A percentile compares a stretch with the other conserved stretches of the same genome.
phyloP scores from a whole-genome alignment of 2,888 invertebrate species.

The Melangyna quadrimaculata region DNA sequence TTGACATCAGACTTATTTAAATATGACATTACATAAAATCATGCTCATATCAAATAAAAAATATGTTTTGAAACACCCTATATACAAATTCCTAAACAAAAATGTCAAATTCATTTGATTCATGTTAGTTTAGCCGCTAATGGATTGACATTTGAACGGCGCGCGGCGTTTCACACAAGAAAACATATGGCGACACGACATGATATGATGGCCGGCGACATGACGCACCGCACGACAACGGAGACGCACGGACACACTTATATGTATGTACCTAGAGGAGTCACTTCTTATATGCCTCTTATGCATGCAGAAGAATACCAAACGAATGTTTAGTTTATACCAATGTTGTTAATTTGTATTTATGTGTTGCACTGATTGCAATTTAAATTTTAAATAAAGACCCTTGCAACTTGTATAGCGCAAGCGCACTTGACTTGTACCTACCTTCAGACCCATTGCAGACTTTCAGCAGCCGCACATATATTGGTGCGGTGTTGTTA shows the following conservation, averaged over 20 bases:
- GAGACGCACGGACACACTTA: not conserved
- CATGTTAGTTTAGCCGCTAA: conserved; percentile 46
- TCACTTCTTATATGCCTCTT: not conserved
- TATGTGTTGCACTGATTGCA: conserved; percentile 26
- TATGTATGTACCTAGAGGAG: not conserved
- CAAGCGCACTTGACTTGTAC: too few species aligned
- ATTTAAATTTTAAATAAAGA: conserved; percentile 50
- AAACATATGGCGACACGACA: conserved; percentile 29
- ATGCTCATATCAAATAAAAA: not conserved
- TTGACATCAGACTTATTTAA: not conserved
- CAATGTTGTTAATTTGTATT: conserved; percentile 49
- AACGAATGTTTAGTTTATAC: conserved; percentile 19
- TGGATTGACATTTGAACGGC: conserved; percentile 14
- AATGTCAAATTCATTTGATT: not conserved
- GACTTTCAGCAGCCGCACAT: not conserved
- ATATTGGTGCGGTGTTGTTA: conserved; percentile 26
- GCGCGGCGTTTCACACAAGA: conserved; percentile 51
- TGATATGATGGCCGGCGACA: too few species aligned
- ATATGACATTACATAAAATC: not conserved
- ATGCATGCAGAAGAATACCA: conserved; percentile 16
- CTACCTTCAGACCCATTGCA: too few species aligned
- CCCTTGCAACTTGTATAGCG: conserved; percentile 8
- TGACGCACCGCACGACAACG: too few species aligned
- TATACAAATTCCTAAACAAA: not conserved
- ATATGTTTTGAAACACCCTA: not conserved